These are phyloP conservation scores for Agapetus fuscipes DNA, from an alignment of 2,888 invertebrate species.

Conservation along the genomic window DNA sequence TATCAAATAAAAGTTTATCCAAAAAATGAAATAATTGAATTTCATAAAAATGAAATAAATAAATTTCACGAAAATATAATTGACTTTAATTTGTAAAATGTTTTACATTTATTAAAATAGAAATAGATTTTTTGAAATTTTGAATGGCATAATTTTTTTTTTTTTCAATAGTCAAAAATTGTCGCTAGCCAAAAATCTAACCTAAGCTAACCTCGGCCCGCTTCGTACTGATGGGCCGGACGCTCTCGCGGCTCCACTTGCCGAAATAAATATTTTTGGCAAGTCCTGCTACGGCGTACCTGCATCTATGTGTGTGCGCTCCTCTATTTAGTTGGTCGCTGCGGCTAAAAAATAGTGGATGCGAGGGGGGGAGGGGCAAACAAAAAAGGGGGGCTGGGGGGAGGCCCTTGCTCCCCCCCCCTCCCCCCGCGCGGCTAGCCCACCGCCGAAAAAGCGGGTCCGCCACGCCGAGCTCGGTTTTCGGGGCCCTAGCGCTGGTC, in stretches of 20 bases:
- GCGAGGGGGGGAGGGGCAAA: slow-evolving; percentile 3
- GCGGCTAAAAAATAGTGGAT: slow-evolving; percentile 16
- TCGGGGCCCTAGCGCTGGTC: too few species aligned
- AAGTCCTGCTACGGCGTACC: slow-evolving; percentile 5
- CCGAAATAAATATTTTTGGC: slow-evolving; percentile 14
- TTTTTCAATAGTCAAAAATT: slow-evolving; percentile 4
- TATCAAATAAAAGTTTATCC: background rate
- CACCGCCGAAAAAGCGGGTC: slow-evolving; percentile 17
- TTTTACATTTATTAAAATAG: background rate
- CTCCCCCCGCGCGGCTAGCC: slow-evolving; percentile 11
- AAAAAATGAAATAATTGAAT: background rate
- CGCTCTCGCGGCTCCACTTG: slow-evolving; percentile 11
- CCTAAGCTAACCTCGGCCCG: slow-evolving; percentile 14
- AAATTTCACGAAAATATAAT: slow-evolving; percentile 1
- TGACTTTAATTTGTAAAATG: slow-evolving; percentile 2
- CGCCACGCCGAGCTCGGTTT: slow-evolving; percentile 9
- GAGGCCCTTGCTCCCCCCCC: slow-evolving; percentile 3
- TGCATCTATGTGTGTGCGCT: slow-evolving; percentile 11
- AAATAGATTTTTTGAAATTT: background rate
- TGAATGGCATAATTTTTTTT: background rate
- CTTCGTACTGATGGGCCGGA: slow-evolving; percentile 8
- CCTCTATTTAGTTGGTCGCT: background rate
- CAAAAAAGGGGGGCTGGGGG: slow-evolving; percentile 1
- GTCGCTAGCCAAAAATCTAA: slow-evolving; percentile 15
- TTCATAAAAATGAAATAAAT: background rate